Evolutionary conservation across 2,888 invertebrate species (phyloP).

Genomic region (Eledone cirrhosa): DNA sequence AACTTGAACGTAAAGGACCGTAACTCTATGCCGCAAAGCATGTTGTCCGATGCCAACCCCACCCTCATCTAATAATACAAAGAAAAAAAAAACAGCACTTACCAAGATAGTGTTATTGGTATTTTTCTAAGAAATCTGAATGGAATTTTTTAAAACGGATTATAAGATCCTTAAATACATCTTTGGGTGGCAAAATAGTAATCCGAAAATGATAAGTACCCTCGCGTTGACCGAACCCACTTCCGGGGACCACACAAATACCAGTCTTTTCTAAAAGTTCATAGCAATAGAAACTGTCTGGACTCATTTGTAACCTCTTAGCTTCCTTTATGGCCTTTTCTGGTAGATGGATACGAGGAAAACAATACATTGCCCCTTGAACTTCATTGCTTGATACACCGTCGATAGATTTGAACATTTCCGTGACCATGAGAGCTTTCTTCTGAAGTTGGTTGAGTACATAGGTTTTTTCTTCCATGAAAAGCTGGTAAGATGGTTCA

Average conservation of each 20-base stretch:
- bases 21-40: too few relatives aligned
- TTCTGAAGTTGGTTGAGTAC: conserved; percentile 80
- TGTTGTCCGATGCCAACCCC: too few relatives aligned
- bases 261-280: conserved; percentile 86
- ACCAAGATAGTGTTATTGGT: too few relatives aligned
- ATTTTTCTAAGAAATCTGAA: conserved; percentile 79
- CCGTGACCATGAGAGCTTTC: conserved; percentile 84
- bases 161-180: conserved; percentile 83
- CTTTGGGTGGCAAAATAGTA: conserved; percentile 91
- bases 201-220: conserved; percentile 96
- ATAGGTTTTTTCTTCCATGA: conserved; percentile 74
- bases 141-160: conserved; percentile 85
- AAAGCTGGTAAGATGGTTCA: conserved; percentile 80
- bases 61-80: too few relatives aligned
- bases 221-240: conserved; percentile 92
- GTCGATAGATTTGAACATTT: conserved; percentile 88
- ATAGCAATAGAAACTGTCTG: conserved; percentile 94
- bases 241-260: conserved; percentile 88
- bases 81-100: too few relatives aligned
- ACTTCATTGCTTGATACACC: conserved; percentile 86
- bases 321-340: conserved; percentile 86
- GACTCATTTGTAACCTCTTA: conserved; percentile 71
- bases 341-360: conserved; percentile 86
- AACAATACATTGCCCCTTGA: conserved; percentile 98
- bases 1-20: too few relatives aligned